Evolutionary conservation across 1,140 invertebrate species (phyloP), one percentile per base, ranked within the genome.

Genomic region (Bombus pascuorum): DNA sequence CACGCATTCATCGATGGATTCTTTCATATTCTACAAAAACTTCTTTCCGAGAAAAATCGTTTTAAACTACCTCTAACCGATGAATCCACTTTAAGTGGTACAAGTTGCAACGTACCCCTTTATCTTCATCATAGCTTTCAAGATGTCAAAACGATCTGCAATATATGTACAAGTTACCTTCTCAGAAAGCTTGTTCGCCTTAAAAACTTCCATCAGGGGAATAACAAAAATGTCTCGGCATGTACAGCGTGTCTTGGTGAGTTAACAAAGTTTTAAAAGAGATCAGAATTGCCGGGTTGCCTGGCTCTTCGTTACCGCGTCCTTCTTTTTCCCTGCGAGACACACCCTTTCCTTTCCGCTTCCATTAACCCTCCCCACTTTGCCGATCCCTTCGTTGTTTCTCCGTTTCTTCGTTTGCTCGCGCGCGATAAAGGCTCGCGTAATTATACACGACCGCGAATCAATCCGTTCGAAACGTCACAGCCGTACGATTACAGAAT

Each of bases 371-470:
- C 34, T 28, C 13, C 3, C 25, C 13, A 13, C 32, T 62, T 62
- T 12, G 1, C 22, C 37, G 28, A 44, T 25, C 75, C 5, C 34
- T 15, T 28, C 59, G 13, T 18, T 18, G 25, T 84, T 78, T 72
- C 66, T 79, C 15, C 44, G 18, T 83, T 68, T 37, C 66, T 68
- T 32, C 32, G 68, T 70, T 62, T 62, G 22, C 15, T 18, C 4
- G 34, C 22, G 42, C 22, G n/a, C 47, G 72, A 73, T 79, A 84
- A 66, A 65, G 22, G 3, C 62, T 3, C 57, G 25, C 13, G 34
- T 74, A 81, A 81, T 85, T 85, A 74, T n/a, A 81, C 71, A 65
- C 70, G 42, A n/a, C 25, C 70, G n/a, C 57, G 78, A 81, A 85
- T 81, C 83, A 87, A 88, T 82, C 62, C 62, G 18, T 72, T 62